Evolutionary conservation across 2,888 invertebrate genomes (phyloP).

Genomic region (Galerucella calmariensis): DNA sequence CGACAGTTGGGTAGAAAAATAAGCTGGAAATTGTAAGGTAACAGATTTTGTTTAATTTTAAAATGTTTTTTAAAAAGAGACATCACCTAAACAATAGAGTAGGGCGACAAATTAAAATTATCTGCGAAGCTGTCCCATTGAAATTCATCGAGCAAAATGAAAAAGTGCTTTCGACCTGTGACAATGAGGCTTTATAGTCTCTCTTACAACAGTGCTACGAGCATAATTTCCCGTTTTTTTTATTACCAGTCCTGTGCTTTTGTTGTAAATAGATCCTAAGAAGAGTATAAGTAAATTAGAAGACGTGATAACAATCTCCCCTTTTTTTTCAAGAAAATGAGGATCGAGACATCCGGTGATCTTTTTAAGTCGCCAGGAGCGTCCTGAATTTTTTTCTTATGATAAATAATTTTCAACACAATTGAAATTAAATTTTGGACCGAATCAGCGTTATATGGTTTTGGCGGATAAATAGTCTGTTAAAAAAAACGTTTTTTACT

Average conservation of each 20-base stretch:
- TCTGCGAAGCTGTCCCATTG: constrained; percentile 35
- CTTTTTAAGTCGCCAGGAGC: constrained; percentile 36
- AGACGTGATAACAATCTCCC: constrained; percentile 83
- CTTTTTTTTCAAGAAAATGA: constrained; percentile 60
- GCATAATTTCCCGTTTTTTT: constrained; percentile 58
- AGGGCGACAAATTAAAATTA: constrained; percentile 40
- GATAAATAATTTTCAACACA: neutral
- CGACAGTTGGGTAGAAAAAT: neutral
- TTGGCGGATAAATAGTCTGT: no score
- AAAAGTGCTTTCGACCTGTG: constrained; percentile 40
- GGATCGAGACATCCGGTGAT: constrained; percentile 57
- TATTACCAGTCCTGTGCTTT: constrained; percentile 61
- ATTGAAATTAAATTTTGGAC: neutral
- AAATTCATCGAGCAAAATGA: constrained; percentile 42
- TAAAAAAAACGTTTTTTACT: no score
- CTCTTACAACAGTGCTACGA: constrained; percentile 40
- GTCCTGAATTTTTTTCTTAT: constrained; percentile 3
- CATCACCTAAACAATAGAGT: constrained; percentile 27
- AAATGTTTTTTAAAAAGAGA: constrained; percentile 15
- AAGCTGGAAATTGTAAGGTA: neutral
- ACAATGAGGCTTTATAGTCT: constrained; percentile 44
- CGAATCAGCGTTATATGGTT: neutral
- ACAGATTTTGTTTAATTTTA: constrained; percentile 9
- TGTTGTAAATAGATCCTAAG: constrained; percentile 79
- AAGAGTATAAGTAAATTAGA: constrained; percentile 85